phyloP scores from a whole-genome alignment of 2,113 vertebrate species.

The Fregata magnificens region DNA sequence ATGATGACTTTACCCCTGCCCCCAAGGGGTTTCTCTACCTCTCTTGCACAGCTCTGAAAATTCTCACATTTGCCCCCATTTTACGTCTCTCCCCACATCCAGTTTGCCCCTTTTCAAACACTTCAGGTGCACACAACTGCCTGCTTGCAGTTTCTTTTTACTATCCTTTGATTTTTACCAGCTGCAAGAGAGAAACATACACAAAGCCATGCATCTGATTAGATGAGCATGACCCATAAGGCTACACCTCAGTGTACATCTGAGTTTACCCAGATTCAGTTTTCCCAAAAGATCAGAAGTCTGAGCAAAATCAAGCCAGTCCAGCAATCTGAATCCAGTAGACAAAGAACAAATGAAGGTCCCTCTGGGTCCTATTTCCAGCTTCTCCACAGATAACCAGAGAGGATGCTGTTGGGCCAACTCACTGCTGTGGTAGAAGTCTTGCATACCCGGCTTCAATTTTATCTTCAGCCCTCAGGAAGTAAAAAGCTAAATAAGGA shows the following conservation, averaged over 20 bases:
- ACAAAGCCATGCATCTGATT: not conserved
- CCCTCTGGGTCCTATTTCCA: not conserved
- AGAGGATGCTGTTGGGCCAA: not conserved
- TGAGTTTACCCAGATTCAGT: not conserved
- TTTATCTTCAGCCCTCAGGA: not conserved
- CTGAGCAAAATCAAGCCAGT: not conserved
- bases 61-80: slow-evolving; percentile 16
- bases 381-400: not conserved
- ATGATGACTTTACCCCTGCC: slow-evolving; percentile 33
- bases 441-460: not conserved
- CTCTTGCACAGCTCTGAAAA: slow-evolving; percentile 22
- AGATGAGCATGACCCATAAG: not conserved
- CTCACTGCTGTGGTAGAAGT: not conserved
- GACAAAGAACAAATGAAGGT: not conserved
- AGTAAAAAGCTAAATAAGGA: not conserved
- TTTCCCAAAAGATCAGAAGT: not conserved
- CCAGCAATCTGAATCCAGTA: not conserved
- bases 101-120: not conserved
- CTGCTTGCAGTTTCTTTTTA: not conserved
- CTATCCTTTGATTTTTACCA: slow-evolving; percentile 1
- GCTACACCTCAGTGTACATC: not conserved
- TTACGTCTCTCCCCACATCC: not conserved
- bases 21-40: slow-evolving; percentile 15
- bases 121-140: not conserved
- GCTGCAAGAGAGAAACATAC: not conserved